A percentile compares a stretch with the other conserved stretches of the same genome.
Evolutionary conservation across 2,888 invertebrate genomes (phyloP).

Genomic region (Pristionchus arcanus): DNA sequence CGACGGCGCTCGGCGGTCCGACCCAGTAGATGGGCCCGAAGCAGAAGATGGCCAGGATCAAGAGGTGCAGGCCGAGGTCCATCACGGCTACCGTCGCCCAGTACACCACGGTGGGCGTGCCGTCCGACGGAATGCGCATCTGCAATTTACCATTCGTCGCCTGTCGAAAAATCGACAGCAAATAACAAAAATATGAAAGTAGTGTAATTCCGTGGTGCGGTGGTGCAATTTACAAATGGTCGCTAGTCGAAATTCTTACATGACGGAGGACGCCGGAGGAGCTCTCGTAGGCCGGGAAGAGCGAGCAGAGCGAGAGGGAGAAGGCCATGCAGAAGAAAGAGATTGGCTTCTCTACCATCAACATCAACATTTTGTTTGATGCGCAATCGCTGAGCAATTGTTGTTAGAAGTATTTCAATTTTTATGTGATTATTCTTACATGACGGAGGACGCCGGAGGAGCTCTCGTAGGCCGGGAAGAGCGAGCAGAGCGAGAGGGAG

Average conservation of each 20-base stretch:
- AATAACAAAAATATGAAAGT: neutral
- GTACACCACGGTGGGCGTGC: slow-evolving; percentile 42
- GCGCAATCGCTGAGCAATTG: neutral
- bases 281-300: slow-evolving; percentile 36
- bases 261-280: neutral
- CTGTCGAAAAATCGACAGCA: neutral
- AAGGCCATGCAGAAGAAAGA: slow-evolving; percentile 31
- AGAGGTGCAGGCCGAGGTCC: neutral
- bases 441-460: neutral
- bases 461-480: slow-evolving; percentile 36
- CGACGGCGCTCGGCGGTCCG: neutral
- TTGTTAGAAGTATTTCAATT: neutral
- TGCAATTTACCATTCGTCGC: neutral
- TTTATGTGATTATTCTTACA: no score
- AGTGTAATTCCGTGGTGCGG: neutral
- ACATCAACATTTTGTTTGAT: no score
- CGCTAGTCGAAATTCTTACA: neutral
- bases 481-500: slow-evolving; percentile 13
- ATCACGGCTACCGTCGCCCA: slow-evolving; percentile 37
- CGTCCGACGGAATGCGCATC: slow-evolving; percentile 42
- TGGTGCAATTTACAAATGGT: neutral
- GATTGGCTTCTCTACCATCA: no score
- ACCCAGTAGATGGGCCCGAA: slow-evolving; percentile 17
- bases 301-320: slow-evolving; percentile 13
- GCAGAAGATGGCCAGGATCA: neutral